Conservation (phyloP, 1,140 invertebrate genomes). For the Apis mellifera region Amel_HAv3.1 CM009933.2:11915501-11916000, state of each 20-base stretch:
- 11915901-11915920: too few species aligned
- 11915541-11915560: not conserved
- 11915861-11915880: conserved; percentile 15
- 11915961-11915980: too few species aligned
- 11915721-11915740: not conserved
- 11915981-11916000: too few species aligned
- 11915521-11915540: not conserved
- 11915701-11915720: not conserved
- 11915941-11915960: too few species aligned
- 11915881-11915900: too few species aligned
- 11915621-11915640: not conserved
- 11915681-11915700: not conserved
- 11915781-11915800: conserved; percentile 1
- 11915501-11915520: too few species aligned
- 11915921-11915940: too few species aligned
- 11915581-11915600: not conserved
- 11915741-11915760: not conserved
- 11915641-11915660: conserved; percentile 16
- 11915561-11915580: conserved; percentile 26
- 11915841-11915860: not conserved
- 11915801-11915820: not conserved
- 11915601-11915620: conserved; percentile 44
- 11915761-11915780: not conserved
- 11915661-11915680: conserved; percentile 10
- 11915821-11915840: conserved; percentile 2